Conservation (phyloP, 2,113 vertebrate genomes). For the Trinectes maculatus region DNA sequence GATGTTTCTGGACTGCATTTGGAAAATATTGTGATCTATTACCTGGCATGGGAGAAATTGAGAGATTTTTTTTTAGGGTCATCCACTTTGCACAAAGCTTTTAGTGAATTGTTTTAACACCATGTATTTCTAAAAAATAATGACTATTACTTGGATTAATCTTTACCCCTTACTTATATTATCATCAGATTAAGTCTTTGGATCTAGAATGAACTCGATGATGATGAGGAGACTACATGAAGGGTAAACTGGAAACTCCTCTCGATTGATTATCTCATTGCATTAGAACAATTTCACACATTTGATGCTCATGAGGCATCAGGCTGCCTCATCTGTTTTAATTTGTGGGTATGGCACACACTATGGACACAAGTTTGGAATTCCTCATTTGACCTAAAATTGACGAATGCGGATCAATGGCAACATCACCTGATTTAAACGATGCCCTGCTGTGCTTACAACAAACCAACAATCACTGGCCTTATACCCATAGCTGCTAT, state of each 20-base stretch:
- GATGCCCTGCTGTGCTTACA: not conserved
- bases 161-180: constrained; percentile 20
- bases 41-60: no score
- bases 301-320: constrained; percentile 26
- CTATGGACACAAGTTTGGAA: not conserved
- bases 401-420: not conserved
- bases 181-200: constrained; percentile 34
- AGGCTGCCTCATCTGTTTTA: not conserved
- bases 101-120: no score
- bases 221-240: not conserved
- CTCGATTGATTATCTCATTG: constrained; percentile 35
- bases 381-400: not conserved
- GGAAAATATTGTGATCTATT: not conserved
- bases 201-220: constrained; percentile 42
- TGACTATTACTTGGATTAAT: no score
- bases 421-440: constrained; percentile 1
- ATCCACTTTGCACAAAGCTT: constrained; percentile 12
- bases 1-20: not conserved
- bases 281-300: constrained; percentile 10
- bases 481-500: not conserved
- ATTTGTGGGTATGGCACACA: constrained; percentile 4
- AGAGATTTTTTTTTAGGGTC: not conserved
- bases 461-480: not conserved
- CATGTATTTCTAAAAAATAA: no score
- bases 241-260: constrained; percentile 38